Evolutionary conservation across 1,140 invertebrate genomes (phyloP).

Genomic region (Latrodectus geometricus): DNA sequence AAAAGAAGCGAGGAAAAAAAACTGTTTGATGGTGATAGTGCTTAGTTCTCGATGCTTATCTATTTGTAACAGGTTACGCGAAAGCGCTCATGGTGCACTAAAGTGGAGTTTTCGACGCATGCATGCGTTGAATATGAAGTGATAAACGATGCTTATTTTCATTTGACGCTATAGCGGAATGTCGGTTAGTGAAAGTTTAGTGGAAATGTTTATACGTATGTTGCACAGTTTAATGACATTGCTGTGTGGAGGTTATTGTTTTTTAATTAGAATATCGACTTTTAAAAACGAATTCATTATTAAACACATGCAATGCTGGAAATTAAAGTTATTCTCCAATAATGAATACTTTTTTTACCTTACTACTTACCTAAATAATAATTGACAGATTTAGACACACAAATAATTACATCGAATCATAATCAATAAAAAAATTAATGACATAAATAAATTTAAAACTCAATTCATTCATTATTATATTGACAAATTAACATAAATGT

Average conservation of each 20-base stretch:
- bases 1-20: conserved; percentile 20
- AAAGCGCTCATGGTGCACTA: conserved; percentile 49
- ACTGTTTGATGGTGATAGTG: conserved; percentile 37
- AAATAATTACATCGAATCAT: no score
- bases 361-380: no score
- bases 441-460: no score
- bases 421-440: no score
- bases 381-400: no score
- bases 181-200: conserved; percentile 10
- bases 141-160: conserved; percentile 33
- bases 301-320: no score
- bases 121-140: conserved; percentile 42
- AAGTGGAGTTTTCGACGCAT: conserved; percentile 48
- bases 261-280: no score
- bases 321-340: no score
- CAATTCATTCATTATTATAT: no score
- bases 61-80: conserved; percentile 54
- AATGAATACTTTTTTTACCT: no score
- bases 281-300: no score
- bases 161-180: background rate
- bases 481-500: no score
- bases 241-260: background rate
- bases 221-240: background rate
- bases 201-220: background rate
- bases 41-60: conserved; percentile 48